These are phyloP conservation scores for Delphinapterus leucas DNA, from an alignment of 2,113 vertebrate genomes.

Conservation along the genomic window DNA sequence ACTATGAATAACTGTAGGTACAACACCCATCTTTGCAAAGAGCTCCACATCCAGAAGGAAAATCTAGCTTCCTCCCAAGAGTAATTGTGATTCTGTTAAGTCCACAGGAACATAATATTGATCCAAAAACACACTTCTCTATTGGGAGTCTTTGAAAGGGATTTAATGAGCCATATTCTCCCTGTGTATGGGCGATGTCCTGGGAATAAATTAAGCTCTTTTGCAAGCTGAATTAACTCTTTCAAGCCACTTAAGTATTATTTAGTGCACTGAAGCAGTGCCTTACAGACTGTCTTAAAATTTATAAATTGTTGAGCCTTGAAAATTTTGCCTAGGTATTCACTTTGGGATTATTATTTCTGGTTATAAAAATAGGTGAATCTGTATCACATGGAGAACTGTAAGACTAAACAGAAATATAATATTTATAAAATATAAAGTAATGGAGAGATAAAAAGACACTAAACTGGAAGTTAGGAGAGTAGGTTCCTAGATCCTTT, in stretches of 20 bases:
- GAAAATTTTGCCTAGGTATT: constrained; percentile 8
- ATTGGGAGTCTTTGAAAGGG: background rate
- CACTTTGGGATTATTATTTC: constrained; percentile 18
- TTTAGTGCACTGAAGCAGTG: background rate
- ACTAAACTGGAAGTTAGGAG: background rate
- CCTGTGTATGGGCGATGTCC: background rate
- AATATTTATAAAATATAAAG: background rate
- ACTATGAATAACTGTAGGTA: background rate
- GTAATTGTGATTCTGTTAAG: constrained; percentile 20
- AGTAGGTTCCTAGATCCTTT: background rate
- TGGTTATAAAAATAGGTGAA: background rate
- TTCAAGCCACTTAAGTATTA: constrained; percentile 21
- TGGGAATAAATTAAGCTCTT: constrained; percentile 59
- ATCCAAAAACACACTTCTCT: constrained; percentile 19
- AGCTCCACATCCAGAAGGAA: background rate
- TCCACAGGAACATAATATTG: constrained; percentile 45
- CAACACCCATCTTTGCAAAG: background rate
- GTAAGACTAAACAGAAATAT: background rate
- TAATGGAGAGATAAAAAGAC: background rate
- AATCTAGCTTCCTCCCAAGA: constrained; percentile 11
- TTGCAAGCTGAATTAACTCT: constrained; percentile 55
- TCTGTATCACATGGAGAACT: background rate
- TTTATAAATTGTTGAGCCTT: constrained; percentile 33
- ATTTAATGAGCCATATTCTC: constrained; percentile 55
- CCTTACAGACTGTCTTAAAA: background rate